Evolutionary conservation across 2,888 invertebrate species (phyloP), one percentile per base, ranked within the genome.

Genomic region (Plutella xylostella): DNA sequence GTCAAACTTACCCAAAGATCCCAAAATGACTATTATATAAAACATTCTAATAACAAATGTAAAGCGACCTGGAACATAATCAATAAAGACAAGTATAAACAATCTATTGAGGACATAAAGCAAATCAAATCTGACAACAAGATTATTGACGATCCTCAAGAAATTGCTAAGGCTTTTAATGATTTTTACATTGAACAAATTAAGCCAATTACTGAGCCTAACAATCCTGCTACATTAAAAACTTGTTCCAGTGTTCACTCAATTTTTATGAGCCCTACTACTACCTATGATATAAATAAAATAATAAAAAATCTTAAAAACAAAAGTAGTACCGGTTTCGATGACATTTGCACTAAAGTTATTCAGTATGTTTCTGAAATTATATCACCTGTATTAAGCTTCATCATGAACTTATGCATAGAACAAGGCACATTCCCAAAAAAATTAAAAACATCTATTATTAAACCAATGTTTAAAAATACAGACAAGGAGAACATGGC

Each of bases 31-130:
- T 31, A 43, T 17, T 40, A 35, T 9, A 40, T 48, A n/a, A 45
- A 48, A 20, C 25, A 6, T 2, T 28, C 41, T 12, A 12, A n/a
- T 2, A 45, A 45, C 35, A 45, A 42, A 45, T 34, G 34, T 7
- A 48, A 43, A 35, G 48, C 45, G 14, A 42, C 42, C 2, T 48
- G 48, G 48, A 33, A 22, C 17, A 15, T 45, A 11, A 48, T 43
- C 11, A 45, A 48, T 20, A 42, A 45, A 12, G 9, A 28, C n/a
- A 28, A 28, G 11, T 19, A 6, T 5, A 47, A 38, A 22, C 30
- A 22, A 6, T 45, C 47, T 11, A 42, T 14, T 19, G 34, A 42
- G 11, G 11, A 17, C 17, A 37, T 42, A 37, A 22, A 15, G 5
- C 18, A 20, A n/a, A 7, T 48, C 30, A 17, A 22, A 11, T 14